Evolutionary conservation across 2,113 vertebrate species (phyloP).

Genomic region (Neolamprologus cancellatus): DNA sequence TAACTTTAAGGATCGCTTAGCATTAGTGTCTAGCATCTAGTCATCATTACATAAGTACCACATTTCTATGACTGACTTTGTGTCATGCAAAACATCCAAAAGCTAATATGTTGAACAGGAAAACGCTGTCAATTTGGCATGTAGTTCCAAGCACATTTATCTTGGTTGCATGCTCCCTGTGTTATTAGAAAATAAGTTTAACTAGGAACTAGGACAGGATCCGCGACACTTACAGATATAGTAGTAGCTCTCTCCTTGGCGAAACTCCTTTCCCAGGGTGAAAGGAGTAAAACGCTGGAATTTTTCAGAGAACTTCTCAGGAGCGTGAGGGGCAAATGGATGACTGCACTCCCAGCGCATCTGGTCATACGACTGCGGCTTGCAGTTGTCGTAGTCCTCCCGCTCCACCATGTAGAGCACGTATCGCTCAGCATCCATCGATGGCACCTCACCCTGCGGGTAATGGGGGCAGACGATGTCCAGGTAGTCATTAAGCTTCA

Average conservation of each 20-base stretch:
- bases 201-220: background rate
- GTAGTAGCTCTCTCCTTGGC: conserved; percentile 90
- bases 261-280: conserved; percentile 89
- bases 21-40: background rate
- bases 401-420: conserved; percentile 88
- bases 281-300: conserved; percentile 94
- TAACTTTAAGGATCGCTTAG: background rate
- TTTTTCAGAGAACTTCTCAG: conserved; percentile 90
- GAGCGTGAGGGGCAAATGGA: conserved; percentile 80
- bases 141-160: background rate
- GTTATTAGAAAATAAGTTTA: background rate
- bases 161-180: background rate
- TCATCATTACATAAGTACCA: background rate
- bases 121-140: background rate
- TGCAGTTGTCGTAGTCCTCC: conserved; percentile 78
- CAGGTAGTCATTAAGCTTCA: conserved; percentile 86
- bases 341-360: conserved; percentile 90
- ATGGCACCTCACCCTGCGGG: conserved; percentile 71
- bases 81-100: background rate
- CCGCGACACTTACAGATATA: conserved; percentile 87
- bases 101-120: background rate
- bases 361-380: conserved; percentile 82
- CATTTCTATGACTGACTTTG: background rate
- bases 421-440: conserved; percentile 79
- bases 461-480: conserved; percentile 95